Evolutionary conservation across 2,113 vertebrate species (phyloP).

Genomic region (Meles meles): DNA sequence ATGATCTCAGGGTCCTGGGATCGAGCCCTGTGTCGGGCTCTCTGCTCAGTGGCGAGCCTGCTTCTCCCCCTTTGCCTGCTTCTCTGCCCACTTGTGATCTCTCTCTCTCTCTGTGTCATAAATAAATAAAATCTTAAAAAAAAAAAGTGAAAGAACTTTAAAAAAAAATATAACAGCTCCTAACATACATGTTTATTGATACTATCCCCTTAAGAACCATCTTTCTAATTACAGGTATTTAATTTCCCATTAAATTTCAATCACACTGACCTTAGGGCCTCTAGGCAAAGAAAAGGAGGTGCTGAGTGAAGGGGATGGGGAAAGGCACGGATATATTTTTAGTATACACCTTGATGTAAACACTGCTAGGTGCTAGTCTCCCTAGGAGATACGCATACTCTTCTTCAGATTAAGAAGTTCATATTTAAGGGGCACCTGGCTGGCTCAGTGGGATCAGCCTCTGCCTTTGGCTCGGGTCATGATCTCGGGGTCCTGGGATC

Average conservation of each 20-base stretch:
- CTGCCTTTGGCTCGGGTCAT: no score
- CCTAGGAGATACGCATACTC: not conserved
- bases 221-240: not conserved
- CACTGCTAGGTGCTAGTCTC: not conserved
- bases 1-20: no score
- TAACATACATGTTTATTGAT: not conserved
- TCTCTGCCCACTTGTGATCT: no score
- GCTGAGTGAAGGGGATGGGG: not conserved
- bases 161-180: no score
- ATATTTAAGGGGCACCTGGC: not conserved
- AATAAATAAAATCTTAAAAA: no score
- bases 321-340: not conserved
- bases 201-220: not conserved
- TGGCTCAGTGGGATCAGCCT: no score
- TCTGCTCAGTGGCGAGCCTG: no score
- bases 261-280: not conserved
- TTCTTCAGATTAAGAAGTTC: not conserved
- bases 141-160: no score
- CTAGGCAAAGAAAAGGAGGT: not conserved
- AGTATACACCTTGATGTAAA: not conserved
- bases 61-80: no score
- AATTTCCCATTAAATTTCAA: not conserved
- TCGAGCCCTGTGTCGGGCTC: no score
- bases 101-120: no score
- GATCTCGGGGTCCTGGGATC: no score